phyloP scores from a whole-genome alignment of 2,888 invertebrate species.

The Gymnocheta viridis region DNA sequence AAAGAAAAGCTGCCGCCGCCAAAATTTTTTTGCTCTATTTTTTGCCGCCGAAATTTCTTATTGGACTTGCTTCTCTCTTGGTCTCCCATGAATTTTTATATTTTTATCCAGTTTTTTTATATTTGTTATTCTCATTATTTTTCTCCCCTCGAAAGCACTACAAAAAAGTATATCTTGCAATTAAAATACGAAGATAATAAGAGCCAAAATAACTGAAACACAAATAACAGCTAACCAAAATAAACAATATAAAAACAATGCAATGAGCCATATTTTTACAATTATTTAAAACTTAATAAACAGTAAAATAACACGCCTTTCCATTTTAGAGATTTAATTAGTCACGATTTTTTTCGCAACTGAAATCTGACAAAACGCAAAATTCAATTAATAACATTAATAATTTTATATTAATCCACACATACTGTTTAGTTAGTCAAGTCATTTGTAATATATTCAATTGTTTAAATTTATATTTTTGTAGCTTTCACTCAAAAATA shows the following conservation, averaged over 20 bases:
- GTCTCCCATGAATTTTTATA: too few relatives aligned
- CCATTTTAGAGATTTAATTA: slow-evolving; percentile 1
- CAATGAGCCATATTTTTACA: not conserved
- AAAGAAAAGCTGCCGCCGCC: too few relatives aligned
- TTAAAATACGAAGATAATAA: too few relatives aligned
- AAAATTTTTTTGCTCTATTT: too few relatives aligned
- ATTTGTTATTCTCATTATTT: too few relatives aligned
- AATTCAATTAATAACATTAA: not conserved
- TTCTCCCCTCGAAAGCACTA: too few relatives aligned
- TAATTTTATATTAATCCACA: not conserved
- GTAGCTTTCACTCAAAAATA: slow-evolving; percentile 20
- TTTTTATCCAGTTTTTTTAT: too few relatives aligned
- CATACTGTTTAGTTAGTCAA: not conserved
- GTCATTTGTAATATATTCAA: not conserved
- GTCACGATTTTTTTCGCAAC: not conserved
- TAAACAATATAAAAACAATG: not conserved
- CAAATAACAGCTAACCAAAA: not conserved
- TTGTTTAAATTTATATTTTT: not conserved
- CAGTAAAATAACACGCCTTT: not conserved
- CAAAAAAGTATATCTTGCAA: too few relatives aligned
- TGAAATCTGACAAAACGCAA: not conserved
- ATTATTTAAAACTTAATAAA: not conserved
- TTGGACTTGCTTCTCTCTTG: too few relatives aligned
- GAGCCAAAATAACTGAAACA: not conserved
- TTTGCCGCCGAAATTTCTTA: too few relatives aligned